These are phyloP conservation scores for Cynoglossus semilaevis DNA, from an alignment of 2,113 vertebrate genomes.

Conservation along the genomic window DNA sequence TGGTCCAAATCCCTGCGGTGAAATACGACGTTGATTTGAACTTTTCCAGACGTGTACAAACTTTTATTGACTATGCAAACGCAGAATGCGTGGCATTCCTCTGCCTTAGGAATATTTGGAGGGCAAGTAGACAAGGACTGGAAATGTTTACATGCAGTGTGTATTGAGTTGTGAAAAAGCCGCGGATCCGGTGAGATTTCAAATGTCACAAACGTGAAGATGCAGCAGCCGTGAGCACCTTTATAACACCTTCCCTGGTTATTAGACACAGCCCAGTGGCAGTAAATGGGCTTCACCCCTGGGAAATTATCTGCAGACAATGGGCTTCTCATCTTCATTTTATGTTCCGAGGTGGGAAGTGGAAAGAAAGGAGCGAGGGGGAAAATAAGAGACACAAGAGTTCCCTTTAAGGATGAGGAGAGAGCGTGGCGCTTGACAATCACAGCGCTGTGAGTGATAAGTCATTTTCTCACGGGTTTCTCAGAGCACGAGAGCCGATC, in stretches of 20 bases:
- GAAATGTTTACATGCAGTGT: slow-evolving; percentile 30
- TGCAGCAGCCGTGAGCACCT: slow-evolving; percentile 60
- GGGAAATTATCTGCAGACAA: slow-evolving; percentile 76
- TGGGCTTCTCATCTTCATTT: slow-evolving; percentile 60
- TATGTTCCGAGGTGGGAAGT: slow-evolving; percentile 55
- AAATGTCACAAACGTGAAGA: slow-evolving; percentile 64
- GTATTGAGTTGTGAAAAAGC: slow-evolving; percentile 33
- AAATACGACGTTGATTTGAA: slow-evolving; percentile 35
- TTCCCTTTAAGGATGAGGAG: slow-evolving; percentile 33
- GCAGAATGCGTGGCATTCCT: slow-evolving; percentile 30
- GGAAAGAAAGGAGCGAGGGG: slow-evolving; percentile 10
- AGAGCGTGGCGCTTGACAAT: slow-evolving; percentile 40
- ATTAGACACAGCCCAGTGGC: slow-evolving; percentile 73
- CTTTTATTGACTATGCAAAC: slow-evolving; percentile 29
- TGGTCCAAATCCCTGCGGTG: slow-evolving; percentile 16
- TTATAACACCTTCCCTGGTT: slow-evolving; percentile 71
- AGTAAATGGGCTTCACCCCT: slow-evolving; percentile 63
- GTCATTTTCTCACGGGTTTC: slow-evolving; percentile 64
- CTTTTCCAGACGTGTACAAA: slow-evolving; percentile 17
- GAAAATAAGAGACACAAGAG: slow-evolving; percentile 36
- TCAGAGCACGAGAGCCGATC: slow-evolving; percentile 53
- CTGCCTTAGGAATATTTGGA: slow-evolving; percentile 15
- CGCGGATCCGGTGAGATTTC: slow-evolving; percentile 52
- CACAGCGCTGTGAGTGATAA: slow-evolving; percentile 72
- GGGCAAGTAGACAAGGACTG: slow-evolving; percentile 24